Conservation (phyloP, 2,113 vertebrate genomes). For the Neoarius graeffei region DNA sequence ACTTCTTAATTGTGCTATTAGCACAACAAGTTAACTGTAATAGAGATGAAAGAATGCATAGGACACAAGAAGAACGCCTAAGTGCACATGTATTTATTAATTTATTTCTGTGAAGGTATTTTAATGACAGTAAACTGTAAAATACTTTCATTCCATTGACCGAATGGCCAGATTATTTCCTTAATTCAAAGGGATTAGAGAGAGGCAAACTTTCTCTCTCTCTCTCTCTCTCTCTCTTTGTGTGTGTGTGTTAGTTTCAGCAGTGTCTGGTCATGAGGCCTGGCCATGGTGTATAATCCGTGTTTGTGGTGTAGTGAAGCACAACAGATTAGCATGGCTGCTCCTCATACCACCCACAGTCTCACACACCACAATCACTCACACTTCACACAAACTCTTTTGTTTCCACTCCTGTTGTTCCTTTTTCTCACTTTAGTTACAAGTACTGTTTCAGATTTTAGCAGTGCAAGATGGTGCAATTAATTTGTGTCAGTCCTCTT, state of each 20-base stretch:
- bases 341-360: slow-evolving; percentile 80
- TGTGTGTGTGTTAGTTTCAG: slow-evolving; percentile 44
- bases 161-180: slow-evolving; percentile 33
- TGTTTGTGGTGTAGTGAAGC: slow-evolving; percentile 87
- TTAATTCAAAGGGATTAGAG: slow-evolving; percentile 49
- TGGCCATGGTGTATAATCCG: slow-evolving; percentile 88
- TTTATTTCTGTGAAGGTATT: slow-evolving; percentile 19
- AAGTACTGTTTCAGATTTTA: slow-evolving; percentile 22
- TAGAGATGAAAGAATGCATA: not conserved
- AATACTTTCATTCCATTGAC: slow-evolving; percentile 32
- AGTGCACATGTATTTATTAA: slow-evolving; percentile 5
- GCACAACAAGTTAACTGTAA: slow-evolving; percentile 5
- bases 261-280: slow-evolving; percentile 84
- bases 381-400: slow-evolving; percentile 34
- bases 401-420: slow-evolving; percentile 2
- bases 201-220: slow-evolving; percentile 46
- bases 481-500: not conserved
- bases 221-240: not conserved
- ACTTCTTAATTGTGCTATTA: slow-evolving; percentile 18
- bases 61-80: not conserved
- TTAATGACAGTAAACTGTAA: slow-evolving; percentile 15
- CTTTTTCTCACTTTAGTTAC: slow-evolving; percentile 17
- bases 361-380: slow-evolving; percentile 49
- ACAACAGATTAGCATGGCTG: slow-evolving; percentile 90
- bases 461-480: slow-evolving; percentile 35